Conservation (phyloP, 2,113 vertebrate genomes). For the Ochotona princeps region DNA sequence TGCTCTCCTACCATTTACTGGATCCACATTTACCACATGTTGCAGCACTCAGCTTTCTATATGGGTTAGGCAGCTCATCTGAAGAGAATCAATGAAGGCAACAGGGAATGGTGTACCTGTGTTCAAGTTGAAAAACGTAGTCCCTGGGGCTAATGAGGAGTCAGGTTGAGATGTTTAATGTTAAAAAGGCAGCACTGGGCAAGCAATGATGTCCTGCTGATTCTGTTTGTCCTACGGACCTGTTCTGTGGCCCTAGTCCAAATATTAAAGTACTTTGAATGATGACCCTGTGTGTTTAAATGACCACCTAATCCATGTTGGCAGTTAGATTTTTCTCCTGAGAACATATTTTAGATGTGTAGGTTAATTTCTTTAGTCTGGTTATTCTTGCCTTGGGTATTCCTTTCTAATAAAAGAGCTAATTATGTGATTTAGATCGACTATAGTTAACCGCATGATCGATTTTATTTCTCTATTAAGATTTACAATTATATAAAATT, state of each 20-base stretch:
- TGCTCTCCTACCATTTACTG: not conserved
- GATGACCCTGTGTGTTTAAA: not conserved
- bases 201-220: not conserved
- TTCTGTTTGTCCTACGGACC: not conserved
- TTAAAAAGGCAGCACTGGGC: not conserved
- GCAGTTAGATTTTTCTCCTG: constrained; percentile 43
- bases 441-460: not conserved
- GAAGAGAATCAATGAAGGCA: not conserved
- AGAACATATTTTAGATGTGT: constrained; percentile 2
- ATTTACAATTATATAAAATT: not conserved
- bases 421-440: constrained; percentile 4
- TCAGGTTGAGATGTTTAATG: not conserved
- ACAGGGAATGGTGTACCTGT: not conserved
- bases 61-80: not conserved
- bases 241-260: not conserved
- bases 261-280: not conserved
- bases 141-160: not conserved
- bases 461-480: not conserved
- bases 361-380: not conserved
- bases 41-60: not conserved
- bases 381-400: not conserved
- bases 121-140: not conserved
- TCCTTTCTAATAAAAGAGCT: not conserved
- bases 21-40: not conserved
- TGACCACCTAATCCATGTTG: not conserved